Base-by-base conservation (phyloP, 2,797 vertebrate species). In the Myiotriccus ornatus region DNA sequence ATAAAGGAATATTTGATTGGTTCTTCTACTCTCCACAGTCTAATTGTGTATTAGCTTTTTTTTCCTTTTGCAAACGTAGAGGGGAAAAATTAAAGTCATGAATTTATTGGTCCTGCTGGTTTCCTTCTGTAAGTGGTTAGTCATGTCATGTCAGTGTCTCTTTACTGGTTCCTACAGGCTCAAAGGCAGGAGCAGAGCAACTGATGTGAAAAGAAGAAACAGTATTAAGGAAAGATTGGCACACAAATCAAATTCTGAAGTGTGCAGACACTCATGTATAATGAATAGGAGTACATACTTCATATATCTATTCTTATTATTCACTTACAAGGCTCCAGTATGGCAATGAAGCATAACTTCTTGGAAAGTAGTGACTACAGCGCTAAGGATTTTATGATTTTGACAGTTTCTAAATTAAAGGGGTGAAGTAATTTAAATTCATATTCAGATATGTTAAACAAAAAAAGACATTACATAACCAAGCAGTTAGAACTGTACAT, bases 381-480 rank as follows among this genome's bases (percentile, higher is more conserved):
- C 0, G 0, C 65, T 65, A 32, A 85, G 69, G 62, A 78, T 94
- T 68, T 81, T 65, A 91, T 94, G 81, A 46, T 73, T 95, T 80
- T 96, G 96, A 93, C 95, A 95, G 90, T 73, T 96, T 93, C 92
- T 95, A 95, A 97, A 92, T 96, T 96, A 91, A 89, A 83, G 30
- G 37, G 62, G 47, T 95, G 94, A 95, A 90, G 78, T 91, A 69
- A 89, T 96, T 89, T 89, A 89, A 87, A 94, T 96, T 93, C 82
- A 47, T 87, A 89, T 82, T 95, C 96, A 93, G 91, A 83, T 93
- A 92, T 75, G 39, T 97, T 96, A 95, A 97, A 96, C 94, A 97
- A 97, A 96, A 96, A 94, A 95, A 90, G 90, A 82, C 85, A 74
- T 97, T 96, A 96, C 57, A 92, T 96, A 97, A 97, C 91, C 64